phyloP scores from a whole-genome alignment of 2,888 invertebrate species.

The Nebria salina region DNA sequence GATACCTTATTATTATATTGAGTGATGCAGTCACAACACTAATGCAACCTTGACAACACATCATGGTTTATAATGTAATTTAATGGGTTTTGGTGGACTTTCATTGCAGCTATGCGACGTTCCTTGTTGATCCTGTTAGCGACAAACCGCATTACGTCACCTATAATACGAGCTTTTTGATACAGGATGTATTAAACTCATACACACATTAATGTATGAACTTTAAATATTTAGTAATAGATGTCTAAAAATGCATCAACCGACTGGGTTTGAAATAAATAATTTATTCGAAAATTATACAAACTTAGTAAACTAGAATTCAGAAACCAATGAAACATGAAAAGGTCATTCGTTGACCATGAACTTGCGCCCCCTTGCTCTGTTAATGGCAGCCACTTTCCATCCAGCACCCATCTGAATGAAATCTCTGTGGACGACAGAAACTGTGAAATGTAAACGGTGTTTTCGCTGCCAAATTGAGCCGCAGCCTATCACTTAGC shows the following conservation, averaged over 20 bases:
- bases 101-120: too few species aligned
- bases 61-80: neutral
- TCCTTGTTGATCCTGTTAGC: neutral
- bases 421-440: neutral
- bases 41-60: neutral
- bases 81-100: too few species aligned
- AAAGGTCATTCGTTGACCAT: slow-evolving; percentile 22
- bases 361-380: neutral
- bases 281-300: too few species aligned
- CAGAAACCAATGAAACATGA: neutral
- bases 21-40: neutral
- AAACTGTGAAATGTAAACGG: neutral
- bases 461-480: slow-evolving; percentile 1
- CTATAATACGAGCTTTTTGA: neutral
- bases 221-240: too few species aligned
- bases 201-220: too few species aligned
- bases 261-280: too few species aligned
- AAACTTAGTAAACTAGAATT: too few species aligned
- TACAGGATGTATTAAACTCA: too few species aligned
- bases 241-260: too few species aligned
- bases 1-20: too few species aligned
- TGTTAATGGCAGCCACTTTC: neutral
- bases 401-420: neutral
- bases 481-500: neutral
- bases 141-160: neutral